A percentile compares a stretch with the other conserved stretches of the same genome.
These are phyloP conservation scores for Philhelius pedissequus DNA, from an alignment of 2,888 invertebrate species.

Conservation along the genomic window DNA sequence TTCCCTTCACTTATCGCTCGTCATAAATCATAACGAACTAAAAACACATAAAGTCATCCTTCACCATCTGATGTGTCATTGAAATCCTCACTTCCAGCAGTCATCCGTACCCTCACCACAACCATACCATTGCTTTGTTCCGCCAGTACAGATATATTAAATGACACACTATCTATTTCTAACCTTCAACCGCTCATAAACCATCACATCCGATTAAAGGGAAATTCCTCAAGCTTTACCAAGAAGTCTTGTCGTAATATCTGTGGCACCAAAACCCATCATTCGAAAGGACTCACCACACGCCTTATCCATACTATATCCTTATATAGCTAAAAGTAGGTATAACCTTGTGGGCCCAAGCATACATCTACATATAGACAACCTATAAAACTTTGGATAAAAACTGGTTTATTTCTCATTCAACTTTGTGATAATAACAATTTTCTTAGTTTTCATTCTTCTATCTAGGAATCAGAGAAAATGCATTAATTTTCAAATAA, in stretches of 20 bases:
- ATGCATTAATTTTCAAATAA: slow-evolving; percentile 7
- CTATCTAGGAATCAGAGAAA: not conserved
- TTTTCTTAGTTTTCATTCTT: slow-evolving; percentile 25
- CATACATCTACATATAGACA: slow-evolving; percentile 42
- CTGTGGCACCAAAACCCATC: not conserved
- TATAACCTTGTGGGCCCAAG: not conserved
- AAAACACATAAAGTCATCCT: slow-evolving; percentile 30
- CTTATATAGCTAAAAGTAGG: not conserved
- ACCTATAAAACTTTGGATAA: slow-evolving; percentile 43
- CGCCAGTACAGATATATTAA: not conserved
- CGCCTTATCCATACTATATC: too few relatives aligned
- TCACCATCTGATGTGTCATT: slow-evolving; percentile 29
- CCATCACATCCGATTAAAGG: slow-evolving; percentile 27
- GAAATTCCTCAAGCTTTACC: slow-evolving; percentile 15
- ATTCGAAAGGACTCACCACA: too few relatives aligned
- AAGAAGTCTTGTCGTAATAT: slow-evolving; percentile 20
- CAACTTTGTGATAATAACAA: slow-evolving; percentile 46
- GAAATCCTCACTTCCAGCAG: not conserved
- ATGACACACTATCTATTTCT: slow-evolving; percentile 11
- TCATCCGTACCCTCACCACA: not conserved
- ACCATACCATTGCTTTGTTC: not conserved
- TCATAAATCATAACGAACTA: slow-evolving; percentile 41
- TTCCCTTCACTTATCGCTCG: not conserved
- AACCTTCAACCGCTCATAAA: slow-evolving; percentile 20
- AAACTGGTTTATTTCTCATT: slow-evolving; percentile 39